A percentile compares a stretch with the other conserved stretches of the same genome.
Evolutionary conservation across 2,888 invertebrate genomes (phyloP).

Genomic region (Schrankia costaestrigalis): DNA sequence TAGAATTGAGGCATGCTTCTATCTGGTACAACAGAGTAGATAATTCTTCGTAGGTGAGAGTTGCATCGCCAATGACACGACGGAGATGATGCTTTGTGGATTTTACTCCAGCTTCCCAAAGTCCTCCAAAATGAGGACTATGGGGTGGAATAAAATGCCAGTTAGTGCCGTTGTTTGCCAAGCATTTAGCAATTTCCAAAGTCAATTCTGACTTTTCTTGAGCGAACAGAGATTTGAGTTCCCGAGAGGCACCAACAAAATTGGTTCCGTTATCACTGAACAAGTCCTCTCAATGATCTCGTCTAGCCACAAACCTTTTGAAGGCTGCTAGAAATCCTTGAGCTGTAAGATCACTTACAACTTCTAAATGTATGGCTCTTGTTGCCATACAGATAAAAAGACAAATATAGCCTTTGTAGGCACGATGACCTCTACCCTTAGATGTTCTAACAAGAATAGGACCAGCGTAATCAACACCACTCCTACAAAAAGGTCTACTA

Average conservation of each 20-base stretch:
- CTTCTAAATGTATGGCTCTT: constrained; percentile 30
- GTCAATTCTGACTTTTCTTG: neutral
- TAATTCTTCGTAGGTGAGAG: constrained; percentile 3
- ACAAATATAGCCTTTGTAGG: no score
- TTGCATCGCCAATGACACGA: constrained; percentile 4
- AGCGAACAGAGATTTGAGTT: neutral
- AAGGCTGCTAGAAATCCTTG: constrained; percentile 22
- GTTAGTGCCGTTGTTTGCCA: neutral
- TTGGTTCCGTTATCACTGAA: constrained; percentile 1
- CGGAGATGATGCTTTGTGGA: constrained; percentile 5
- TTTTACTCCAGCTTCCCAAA: constrained; percentile 9
- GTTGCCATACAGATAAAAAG: constrained; percentile 26
- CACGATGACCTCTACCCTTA: neutral
- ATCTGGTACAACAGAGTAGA: constrained; percentile 3
- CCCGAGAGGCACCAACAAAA: constrained; percentile 6
- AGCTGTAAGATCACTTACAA: constrained; percentile 28
- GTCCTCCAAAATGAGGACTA: constrained; percentile 10
- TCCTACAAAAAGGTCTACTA: neutral
- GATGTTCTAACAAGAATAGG: neutral
- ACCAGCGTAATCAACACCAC: neutral
- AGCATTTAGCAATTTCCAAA: neutral
- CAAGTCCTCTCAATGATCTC: neutral
- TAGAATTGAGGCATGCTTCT: constrained; percentile 9
- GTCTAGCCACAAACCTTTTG: constrained; percentile 8
- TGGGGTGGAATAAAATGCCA: constrained; percentile 9